phyloP scores from a whole-genome alignment of 2,113 vertebrate genomes.

The Alethe diademata region DNA sequence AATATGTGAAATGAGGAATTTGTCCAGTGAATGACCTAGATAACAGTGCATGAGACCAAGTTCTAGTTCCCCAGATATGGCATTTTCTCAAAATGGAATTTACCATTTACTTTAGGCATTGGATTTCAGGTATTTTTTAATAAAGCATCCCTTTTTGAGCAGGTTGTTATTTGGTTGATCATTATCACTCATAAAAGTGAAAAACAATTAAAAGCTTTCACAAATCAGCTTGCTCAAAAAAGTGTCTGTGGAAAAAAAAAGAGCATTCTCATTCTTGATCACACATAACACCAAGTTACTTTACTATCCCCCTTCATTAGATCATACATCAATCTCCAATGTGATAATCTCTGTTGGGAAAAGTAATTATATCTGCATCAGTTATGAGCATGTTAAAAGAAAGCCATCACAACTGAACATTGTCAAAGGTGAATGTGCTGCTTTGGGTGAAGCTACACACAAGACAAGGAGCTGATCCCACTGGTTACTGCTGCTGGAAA shows the following conservation, averaged over 20 bases:
- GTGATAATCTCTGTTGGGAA: slow-evolving; percentile 28
- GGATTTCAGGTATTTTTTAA: not conserved
- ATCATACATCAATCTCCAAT: slow-evolving; percentile 30
- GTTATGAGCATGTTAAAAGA: slow-evolving; percentile 63
- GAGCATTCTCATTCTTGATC: not conserved
- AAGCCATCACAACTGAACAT: slow-evolving; percentile 20
- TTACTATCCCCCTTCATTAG: slow-evolving; percentile 11
- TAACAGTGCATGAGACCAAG: not conserved
- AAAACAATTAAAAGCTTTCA: slow-evolving; percentile 4
- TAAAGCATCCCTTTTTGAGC: not conserved
- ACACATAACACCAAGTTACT: slow-evolving; percentile 19
- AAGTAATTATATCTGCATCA: slow-evolving; percentile 67
- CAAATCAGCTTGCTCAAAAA: not conserved
- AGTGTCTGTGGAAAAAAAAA: not conserved
- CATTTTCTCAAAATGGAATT: slow-evolving; percentile 45
- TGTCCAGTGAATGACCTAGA: not conserved
- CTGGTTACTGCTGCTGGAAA: not conserved
- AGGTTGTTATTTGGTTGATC: not conserved
- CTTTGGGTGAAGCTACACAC: not conserved
- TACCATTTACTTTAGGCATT: slow-evolving; percentile 37
- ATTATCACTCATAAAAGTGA: not conserved
- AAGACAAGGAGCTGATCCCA: not conserved
- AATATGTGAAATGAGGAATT: not conserved
- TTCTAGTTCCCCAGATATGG: not conserved
- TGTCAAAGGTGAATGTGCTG: slow-evolving; percentile 47